These are phyloP conservation scores for Brachionus koreanus DNA, from an alignment of 1,140 invertebrate species.

Conservation along the genomic window DNA sequence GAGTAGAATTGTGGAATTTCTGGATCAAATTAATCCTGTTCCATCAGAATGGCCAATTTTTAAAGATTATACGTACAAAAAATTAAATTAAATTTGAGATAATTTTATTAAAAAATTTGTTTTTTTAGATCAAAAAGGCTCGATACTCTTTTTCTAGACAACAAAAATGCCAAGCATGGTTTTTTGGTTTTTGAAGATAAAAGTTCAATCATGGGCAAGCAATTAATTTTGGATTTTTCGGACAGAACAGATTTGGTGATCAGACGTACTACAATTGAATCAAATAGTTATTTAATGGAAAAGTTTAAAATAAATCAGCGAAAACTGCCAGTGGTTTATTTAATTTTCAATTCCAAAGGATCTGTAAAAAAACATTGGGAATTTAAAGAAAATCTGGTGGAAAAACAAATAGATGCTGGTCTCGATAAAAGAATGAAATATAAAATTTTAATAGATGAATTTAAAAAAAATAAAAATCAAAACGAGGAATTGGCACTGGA, in stretches of 20 bases:
- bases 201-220: background rate
- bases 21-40: background rate
- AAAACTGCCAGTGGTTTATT: background rate
- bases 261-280: background rate
- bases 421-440: background rate
- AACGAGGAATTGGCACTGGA: background rate
- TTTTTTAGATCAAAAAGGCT: constrained; percentile 8
- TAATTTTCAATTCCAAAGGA: constrained; percentile 14
- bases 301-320: background rate
- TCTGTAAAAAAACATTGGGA: background rate
- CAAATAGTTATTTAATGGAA: background rate
- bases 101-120: background rate
- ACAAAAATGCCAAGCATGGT: background rate
- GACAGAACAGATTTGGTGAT: background rate
- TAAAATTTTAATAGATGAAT: background rate
- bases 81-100: background rate
- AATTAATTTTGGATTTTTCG: constrained; percentile 16
- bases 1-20: background rate
- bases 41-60: constrained; percentile 30
- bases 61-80: background rate
- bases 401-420: background rate
- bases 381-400: background rate
- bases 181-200: background rate
- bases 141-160: background rate
- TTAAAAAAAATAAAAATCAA: background rate